Evolutionary conservation across 2,113 vertebrate genomes (phyloP).

Genomic region (Gallinago paraguaiae): DNA sequence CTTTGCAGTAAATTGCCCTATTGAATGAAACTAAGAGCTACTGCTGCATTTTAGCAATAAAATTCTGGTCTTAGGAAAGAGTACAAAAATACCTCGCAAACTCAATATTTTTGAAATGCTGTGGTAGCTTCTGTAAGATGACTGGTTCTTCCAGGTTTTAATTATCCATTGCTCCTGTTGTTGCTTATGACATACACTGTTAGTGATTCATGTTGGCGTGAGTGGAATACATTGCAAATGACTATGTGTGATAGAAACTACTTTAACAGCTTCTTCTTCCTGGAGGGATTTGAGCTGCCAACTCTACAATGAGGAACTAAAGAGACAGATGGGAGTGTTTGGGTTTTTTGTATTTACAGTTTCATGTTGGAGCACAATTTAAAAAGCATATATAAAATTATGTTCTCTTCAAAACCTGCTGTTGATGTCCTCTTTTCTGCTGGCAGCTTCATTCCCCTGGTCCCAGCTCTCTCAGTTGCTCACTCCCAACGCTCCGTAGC

Average conservation of each 20-base stretch:
- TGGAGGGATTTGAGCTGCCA: not conserved
- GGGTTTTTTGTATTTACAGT: not conserved
- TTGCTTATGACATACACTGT: not conserved
- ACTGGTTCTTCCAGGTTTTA: slow-evolving; percentile 11
- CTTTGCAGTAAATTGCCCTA: not conserved
- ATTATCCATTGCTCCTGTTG: not conserved
- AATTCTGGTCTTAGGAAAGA: not conserved
- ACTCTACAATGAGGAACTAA: not conserved
- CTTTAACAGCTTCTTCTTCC: not conserved
- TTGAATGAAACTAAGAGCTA: not conserved
- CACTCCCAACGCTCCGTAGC: no score
- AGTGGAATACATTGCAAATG: not conserved
- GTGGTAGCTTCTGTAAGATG: not conserved
- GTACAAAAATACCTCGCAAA: not conserved
- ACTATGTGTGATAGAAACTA: not conserved
- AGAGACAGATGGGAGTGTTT: not conserved
- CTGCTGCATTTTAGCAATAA: not conserved
- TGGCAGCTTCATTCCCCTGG: not conserved
- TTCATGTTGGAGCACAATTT: not conserved
- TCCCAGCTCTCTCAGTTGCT: not conserved
- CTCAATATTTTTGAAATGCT: not conserved
- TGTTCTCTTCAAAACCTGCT: not conserved
- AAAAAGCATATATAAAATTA: not conserved
- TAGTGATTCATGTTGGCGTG: not conserved
- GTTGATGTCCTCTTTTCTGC: not conserved